Evolutionary conservation across 2,888 invertebrate genomes (phyloP), one percentile per base, ranked within the genome.

Genomic region (Timema cristinae): DNA sequence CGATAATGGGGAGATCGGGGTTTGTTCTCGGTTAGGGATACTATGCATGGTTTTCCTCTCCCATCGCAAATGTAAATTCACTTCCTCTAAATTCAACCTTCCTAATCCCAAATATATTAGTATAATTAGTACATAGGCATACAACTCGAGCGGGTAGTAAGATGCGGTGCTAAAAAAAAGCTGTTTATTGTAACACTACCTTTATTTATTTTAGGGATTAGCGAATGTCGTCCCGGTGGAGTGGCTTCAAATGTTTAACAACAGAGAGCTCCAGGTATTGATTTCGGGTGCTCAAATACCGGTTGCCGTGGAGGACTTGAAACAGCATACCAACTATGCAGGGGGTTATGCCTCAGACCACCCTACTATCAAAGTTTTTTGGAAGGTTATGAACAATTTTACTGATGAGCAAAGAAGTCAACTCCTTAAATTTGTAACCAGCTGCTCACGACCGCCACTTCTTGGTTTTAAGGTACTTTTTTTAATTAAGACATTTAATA

Each of bases 351-450:
- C 89, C 11, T 86, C 86, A 11, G 89, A 91, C 68, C 95, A 97
- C 84, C 91, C 91, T 5, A 95, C 94, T 0, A 95, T 98, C 74
- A 80, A 87, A 74, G 86, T 88, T 72, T 98, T 98, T 84, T 98
- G 98, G 98, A 88, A 89, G 66, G 94, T 95, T 56, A 87, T 98
- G 9, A 87, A 89, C 71, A 86, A 87, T 66, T 95, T 98, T 81
- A 90, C 89, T 69, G 95, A 95, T 81, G 85, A 87, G 70, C 94
- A 97, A 82, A 90, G 92, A 75, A 86, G 96, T 73, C 92, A 94
- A 79, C 84, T 99, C 70, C 85, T 99, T 9, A 97, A 97, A 84
- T 99, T 99, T 84, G 98, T 98, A 61, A 99, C 99, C 4, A 97
- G 97, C 81, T 98, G 98, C 81, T 98, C 98, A 0, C 84, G 98